Evolutionary conservation across 2,113 vertebrate species (phyloP), one percentile per base, ranked within the genome.

Genomic region (Malurus cyaneus): DNA sequence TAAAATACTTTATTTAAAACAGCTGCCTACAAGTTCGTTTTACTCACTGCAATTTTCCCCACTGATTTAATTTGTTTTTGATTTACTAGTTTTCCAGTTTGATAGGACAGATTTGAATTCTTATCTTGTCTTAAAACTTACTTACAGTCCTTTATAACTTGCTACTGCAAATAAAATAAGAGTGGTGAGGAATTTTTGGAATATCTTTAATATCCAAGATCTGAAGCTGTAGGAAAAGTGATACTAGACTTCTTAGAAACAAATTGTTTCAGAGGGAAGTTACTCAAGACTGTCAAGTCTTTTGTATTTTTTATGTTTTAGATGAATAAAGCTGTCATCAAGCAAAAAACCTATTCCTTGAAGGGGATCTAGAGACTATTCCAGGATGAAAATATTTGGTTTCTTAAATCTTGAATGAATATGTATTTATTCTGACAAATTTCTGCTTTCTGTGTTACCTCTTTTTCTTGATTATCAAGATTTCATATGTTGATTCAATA

Each of bases 381-480:
- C 72, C 29, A 85, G 28, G 11, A 15, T 31, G 8, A 59, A 84
- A 81, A 31, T 28, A 0, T 65, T 80, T 84, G 1, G 0, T 69
- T 72, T 77, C 41, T 60, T 73, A 29, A 42, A 28, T 73, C 32
- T 54, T 41, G 11, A 11, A 34, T 4, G 52, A 64, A 46, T 0
- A 17, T 56, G 1, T 26, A 47, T 25, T 2, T 47, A 25, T 61
- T 61, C 50, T 61, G 11, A 61, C 21, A 65, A 52, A 57, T 29
- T 0, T 34, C 4, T 53, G 8, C 26, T 69, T 49, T 64, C 8
- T 61, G 11, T 34, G 24, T 36, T 36, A 18, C 1, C 3, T 1
- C 8, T 44, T 80, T 82, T 39, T 42, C 9, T 65, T 28, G 24
- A 5, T 71, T 82, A 14, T 26, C 34, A 64, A 41, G 24, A 34